These are phyloP conservation scores for Cydia pomonella DNA, from an alignment of 1,140 invertebrate species.

Conservation along the genomic window DNA sequence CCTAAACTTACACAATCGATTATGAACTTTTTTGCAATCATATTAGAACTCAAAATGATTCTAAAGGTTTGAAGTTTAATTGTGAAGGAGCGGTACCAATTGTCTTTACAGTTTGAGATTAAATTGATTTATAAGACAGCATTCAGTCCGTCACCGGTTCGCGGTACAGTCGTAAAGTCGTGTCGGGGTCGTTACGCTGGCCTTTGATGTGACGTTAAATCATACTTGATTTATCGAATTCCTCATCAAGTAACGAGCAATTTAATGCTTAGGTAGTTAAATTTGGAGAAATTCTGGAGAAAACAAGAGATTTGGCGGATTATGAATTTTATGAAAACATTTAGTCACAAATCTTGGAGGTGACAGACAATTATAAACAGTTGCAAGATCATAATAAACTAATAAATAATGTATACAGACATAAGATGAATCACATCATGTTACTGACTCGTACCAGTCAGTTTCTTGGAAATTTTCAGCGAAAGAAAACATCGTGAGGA, in stretches of 20 bases:
- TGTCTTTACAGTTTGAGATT: conserved; percentile 28
- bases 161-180: conserved; percentile 15
- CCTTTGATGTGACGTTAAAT: conserved; percentile 26
- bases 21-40: not conserved
- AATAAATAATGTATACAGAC: too few relatives aligned
- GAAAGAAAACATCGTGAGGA: too few relatives aligned
- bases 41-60: not conserved
- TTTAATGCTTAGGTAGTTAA: not conserved
- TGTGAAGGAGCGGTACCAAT: conserved; percentile 7
- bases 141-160: conserved; percentile 24
- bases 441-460: too few relatives aligned
- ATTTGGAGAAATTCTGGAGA: not conserved
- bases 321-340: too few relatives aligned
- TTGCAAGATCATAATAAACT: too few relatives aligned
- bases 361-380: too few relatives aligned
- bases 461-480: too few relatives aligned
- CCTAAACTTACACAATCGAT: not conserved
- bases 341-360: too few relatives aligned
- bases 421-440: too few relatives aligned
- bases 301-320: too few relatives aligned
- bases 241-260: not conserved
- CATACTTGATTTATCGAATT: conserved; percentile 20
- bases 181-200: conserved; percentile 20
- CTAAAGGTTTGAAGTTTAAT: not conserved
- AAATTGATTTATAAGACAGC: conserved; percentile 30